These are phyloP conservation scores for Tragelaphus scriptus DNA, from an alignment of 2,113 vertebrate genomes.

Conservation along the genomic window DNA sequence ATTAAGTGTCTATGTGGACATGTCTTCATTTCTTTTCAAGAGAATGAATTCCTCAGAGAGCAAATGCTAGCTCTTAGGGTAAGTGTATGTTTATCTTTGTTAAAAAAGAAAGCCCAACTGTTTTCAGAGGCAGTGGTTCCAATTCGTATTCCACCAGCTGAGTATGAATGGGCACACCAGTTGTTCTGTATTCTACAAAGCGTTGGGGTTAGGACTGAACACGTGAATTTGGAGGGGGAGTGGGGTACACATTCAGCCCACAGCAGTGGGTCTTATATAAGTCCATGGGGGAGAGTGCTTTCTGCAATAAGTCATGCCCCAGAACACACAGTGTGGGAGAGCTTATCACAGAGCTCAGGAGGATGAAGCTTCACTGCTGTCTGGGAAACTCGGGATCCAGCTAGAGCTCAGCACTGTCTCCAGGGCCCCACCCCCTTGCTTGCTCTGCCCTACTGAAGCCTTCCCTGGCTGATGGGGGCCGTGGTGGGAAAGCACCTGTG, in stretches of 20 bases:
- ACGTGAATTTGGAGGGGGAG: neutral
- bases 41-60: neutral
- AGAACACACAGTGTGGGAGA: neutral
- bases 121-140: neutral
- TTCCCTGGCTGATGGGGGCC: neutral
- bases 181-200: neutral
- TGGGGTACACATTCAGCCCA: neutral
- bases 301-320: neutral
- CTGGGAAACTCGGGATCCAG: neutral
- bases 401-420: neutral
- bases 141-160: neutral
- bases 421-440: neutral
- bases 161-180: no score
- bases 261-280: neutral
- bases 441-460: fast-evolving
- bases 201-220: neutral
- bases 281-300: neutral
- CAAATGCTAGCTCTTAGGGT: neutral
- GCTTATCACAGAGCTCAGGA: neutral
- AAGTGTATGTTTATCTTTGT: neutral
- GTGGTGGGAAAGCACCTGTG: neutral
- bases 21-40: neutral
- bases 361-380: neutral
- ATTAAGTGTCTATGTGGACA: neutral
- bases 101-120: neutral